A percentile compares a stretch with the other conserved stretches of the same genome.
phyloP scores from a whole-genome alignment of 2,888 invertebrate genomes.

The Polydrusus cervinus region DNA sequence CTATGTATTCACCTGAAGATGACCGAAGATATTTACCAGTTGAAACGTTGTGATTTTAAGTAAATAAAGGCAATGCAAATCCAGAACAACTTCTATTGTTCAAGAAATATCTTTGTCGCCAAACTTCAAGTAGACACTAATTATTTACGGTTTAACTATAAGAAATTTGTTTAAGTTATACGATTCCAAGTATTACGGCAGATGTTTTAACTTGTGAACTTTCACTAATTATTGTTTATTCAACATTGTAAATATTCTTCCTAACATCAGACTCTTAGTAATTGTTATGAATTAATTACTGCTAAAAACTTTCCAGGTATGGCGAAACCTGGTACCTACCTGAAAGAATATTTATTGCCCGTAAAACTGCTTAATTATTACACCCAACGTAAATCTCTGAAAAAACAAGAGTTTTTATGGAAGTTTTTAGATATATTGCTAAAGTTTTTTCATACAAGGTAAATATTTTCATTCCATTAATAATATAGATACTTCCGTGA shows the following conservation, averaged over 20 bases:
- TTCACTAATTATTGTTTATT: constrained; percentile 8
- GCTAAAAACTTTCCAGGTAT: constrained; percentile 23
- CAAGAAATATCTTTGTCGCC: too few species aligned
- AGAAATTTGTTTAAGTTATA: too few species aligned
- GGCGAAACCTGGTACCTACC: constrained; percentile 26
- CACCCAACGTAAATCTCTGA: constrained; percentile 18
- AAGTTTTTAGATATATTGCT: constrained; percentile 12
- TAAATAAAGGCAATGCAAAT: too few species aligned
- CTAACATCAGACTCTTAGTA: constrained; percentile 18
- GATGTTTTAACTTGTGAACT: background rate
- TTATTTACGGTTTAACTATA: too few species aligned
- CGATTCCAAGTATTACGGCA: too few species aligned
- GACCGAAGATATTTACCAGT: too few species aligned
- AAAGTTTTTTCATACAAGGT: constrained; percentile 8
- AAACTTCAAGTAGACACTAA: too few species aligned
- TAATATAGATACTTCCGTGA: constrained; percentile 2
- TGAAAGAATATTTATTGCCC: constrained; percentile 22
- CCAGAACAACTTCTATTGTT: too few species aligned
- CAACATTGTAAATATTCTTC: background rate
- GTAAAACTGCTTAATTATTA: constrained; percentile 23
- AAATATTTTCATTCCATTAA: constrained; percentile 20
- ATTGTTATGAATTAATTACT: constrained; percentile 27
- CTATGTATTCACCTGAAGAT: too few species aligned
- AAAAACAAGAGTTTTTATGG: constrained; percentile 25
- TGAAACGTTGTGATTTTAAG: too few species aligned